phyloP scores from a whole-genome alignment of 2,797 vertebrate genomes.

The Poeciliopsis presidionis region DNA sequence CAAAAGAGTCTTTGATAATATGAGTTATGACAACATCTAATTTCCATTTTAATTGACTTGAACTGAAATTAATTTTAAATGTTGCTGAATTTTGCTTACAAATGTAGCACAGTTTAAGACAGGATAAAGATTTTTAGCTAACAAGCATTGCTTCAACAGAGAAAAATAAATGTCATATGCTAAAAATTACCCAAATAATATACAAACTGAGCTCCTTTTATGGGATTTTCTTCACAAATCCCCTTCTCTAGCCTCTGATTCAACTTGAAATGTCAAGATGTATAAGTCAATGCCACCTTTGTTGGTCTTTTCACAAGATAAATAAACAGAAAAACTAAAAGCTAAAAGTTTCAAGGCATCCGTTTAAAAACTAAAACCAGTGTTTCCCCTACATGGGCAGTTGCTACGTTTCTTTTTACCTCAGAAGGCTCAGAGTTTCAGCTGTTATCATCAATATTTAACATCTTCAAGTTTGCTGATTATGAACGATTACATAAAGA shows the following conservation, averaged over 20 bases:
- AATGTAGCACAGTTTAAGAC: background rate
- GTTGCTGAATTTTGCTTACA: background rate
- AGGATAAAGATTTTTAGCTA: background rate
- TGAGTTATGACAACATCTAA: background rate
- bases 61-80: background rate
- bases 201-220: background rate
- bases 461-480: conserved; percentile 9
- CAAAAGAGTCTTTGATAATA: background rate
- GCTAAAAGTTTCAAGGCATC: conserved; percentile 37
- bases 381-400: conserved; percentile 30
- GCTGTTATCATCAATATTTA: background rate
- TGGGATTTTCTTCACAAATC: background rate
- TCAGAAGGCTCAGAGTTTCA: background rate
- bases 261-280: background rate
- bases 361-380: conserved; percentile 33
- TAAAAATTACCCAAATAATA: background rate
- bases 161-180: background rate
- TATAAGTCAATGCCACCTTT: background rate
- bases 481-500: conserved; percentile 8
- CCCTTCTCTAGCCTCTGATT: background rate
- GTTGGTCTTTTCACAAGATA: background rate
- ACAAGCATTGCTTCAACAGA: background rate
- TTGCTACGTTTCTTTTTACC: background rate
- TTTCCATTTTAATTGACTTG: background rate
- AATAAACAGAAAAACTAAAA: background rate